These are phyloP conservation scores for Bombylius discolor DNA, from an alignment of 2,888 invertebrate genomes.

Conservation along the genomic window DNA sequence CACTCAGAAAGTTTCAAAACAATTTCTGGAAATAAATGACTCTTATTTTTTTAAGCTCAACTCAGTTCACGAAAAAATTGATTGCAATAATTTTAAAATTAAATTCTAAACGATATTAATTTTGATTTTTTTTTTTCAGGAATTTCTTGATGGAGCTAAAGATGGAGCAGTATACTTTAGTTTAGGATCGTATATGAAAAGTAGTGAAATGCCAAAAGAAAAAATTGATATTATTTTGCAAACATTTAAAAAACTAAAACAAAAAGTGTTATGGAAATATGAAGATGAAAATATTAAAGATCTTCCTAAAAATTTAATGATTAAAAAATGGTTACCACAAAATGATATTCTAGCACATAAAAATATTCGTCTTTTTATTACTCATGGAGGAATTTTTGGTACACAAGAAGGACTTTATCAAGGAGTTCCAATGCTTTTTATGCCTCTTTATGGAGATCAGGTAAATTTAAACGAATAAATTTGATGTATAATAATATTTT, in stretches of 20 bases:
- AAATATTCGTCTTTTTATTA: slow-evolving; percentile 36
- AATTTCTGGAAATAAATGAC: too few relatives aligned
- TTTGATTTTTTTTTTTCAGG: neutral
- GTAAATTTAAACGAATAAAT: slow-evolving; percentile 12
- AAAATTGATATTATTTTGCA: slow-evolving; percentile 32
- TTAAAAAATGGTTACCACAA: slow-evolving; percentile 43
- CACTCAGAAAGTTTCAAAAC: too few relatives aligned
- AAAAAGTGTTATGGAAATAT: slow-evolving; percentile 39
- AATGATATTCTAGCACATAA: slow-evolving; percentile 38
- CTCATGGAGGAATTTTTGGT: slow-evolving; percentile 37
- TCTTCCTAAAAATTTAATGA: slow-evolving; percentile 35
- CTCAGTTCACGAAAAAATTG: too few relatives aligned
- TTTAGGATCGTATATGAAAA: slow-evolving; percentile 31
- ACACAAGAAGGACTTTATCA: slow-evolving; percentile 36
- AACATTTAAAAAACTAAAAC: slow-evolving; percentile 34
- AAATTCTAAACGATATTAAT: neutral
- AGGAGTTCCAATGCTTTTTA: slow-evolving; percentile 37
- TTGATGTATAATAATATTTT: too few relatives aligned
- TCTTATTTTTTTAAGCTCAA: too few relatives aligned
- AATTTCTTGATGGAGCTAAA: slow-evolving; percentile 33
- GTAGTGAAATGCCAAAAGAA: slow-evolving; percentile 33
- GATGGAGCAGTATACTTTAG: slow-evolving; percentile 40
- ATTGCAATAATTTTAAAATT: too few relatives aligned
- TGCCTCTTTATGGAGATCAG: slow-evolving; percentile 38
- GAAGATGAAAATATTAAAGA: slow-evolving; percentile 32